These are phyloP conservation scores for Lagenorhynchus albirostris DNA, from an alignment of 2,113 vertebrate genomes.

Conservation along the genomic window DNA sequence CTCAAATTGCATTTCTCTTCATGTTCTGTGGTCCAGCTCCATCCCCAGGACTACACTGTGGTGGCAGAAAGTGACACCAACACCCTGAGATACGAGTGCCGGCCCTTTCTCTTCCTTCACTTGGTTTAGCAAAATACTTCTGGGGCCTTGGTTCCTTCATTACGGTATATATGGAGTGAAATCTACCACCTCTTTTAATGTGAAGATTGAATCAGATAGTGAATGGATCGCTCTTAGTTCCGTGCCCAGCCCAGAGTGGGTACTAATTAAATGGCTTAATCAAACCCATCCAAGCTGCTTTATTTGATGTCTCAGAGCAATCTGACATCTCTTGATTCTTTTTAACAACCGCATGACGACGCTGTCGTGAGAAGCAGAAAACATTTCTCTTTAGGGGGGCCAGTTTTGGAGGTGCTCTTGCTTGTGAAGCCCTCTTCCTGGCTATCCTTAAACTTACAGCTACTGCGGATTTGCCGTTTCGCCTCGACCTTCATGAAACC, in stretches of 20 bases:
- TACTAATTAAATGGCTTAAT: background rate
- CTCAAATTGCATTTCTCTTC: background rate
- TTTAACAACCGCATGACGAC: background rate
- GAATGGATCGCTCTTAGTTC: background rate
- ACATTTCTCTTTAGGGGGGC: background rate
- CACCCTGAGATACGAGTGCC: background rate
- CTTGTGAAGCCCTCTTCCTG: background rate
- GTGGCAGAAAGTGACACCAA: accelerated
- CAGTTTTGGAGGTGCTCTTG: background rate
- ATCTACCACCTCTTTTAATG: background rate
- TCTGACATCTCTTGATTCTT: background rate
- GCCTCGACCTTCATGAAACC: background rate
- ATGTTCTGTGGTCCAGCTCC: too few relatives aligned
- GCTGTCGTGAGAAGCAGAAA: background rate
- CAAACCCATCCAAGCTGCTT: background rate
- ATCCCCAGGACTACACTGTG: accelerated
- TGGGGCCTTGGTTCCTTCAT: background rate
- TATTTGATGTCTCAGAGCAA: background rate
- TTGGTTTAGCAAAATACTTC: background rate
- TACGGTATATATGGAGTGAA: accelerated
- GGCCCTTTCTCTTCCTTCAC: background rate
- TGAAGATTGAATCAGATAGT: background rate
- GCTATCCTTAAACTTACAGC: background rate
- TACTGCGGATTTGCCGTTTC: background rate
- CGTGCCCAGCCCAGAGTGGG: background rate